Evolutionary conservation across 2,888 invertebrate species (phyloP).

Genomic region (Aphodius granarius): DNA sequence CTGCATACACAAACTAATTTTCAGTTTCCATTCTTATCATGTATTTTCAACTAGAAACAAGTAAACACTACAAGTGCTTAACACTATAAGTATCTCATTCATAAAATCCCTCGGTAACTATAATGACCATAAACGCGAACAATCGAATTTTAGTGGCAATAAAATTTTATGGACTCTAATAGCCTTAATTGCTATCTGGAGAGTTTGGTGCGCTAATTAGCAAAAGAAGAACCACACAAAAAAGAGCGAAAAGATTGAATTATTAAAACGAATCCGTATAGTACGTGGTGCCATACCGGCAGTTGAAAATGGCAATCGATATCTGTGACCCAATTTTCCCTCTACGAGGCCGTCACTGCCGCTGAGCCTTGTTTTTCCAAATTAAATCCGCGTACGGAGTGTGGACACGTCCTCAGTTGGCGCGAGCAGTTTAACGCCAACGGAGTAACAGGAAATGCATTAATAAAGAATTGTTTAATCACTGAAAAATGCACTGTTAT

Average conservation of each 20-base stretch:
- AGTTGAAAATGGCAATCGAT: neutral
- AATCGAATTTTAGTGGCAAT: neutral
- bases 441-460: neutral
- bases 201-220: neutral
- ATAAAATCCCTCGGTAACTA: neutral
- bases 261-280: conserved; percentile 9
- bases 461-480: neutral
- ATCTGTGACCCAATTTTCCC: conserved; percentile 7
- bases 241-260: conserved; percentile 11
- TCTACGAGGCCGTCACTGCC: conserved; percentile 8
- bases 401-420: neutral
- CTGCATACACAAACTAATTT: no score
- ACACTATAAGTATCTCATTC: neutral
- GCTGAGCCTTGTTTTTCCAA: conserved; percentile 13
- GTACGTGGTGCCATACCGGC: conserved; percentile 3
- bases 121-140: neutral
- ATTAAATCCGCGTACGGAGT: conserved; percentile 1
- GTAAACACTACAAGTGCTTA: neutral
- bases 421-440: neutral
- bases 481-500: neutral
- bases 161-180: neutral
- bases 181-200: neutral
- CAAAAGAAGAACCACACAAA: neutral
- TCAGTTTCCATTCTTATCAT: no score
- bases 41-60: neutral